Percentiles rank a stretch among this genome's conserved stretches.
These are phyloP conservation scores for Vanessa atalanta DNA, from an alignment of 1,140 invertebrate genomes.

Conservation along the genomic window DNA sequence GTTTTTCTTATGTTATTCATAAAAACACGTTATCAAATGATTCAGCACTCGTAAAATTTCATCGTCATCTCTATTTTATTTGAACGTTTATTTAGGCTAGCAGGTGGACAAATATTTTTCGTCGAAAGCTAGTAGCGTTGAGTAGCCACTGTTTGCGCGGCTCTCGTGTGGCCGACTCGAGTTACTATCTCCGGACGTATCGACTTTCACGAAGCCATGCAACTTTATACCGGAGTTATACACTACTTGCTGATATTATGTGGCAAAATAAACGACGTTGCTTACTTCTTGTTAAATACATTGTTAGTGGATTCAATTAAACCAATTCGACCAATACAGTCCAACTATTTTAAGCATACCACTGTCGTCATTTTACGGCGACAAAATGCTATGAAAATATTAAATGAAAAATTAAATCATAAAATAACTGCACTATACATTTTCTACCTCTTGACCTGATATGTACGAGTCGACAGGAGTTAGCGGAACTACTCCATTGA, in stretches of 20 bases:
- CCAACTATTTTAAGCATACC: no score
- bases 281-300: not conserved
- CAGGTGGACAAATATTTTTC: slow-evolving; percentile 11
- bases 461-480: no score
- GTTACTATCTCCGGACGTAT: slow-evolving; percentile 50
- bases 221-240: slow-evolving; percentile 9
- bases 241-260: slow-evolving; percentile 7
- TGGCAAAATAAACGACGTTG: not conserved
- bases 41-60: not conserved
- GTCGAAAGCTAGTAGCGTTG: not conserved
- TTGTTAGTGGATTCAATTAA: no score
- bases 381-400: no score
- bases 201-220: slow-evolving; percentile 54
- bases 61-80: not conserved
- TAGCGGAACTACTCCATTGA: no score
- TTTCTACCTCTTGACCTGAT: no score
- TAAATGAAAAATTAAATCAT: no score
- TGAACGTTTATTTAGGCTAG: slow-evolving; percentile 4
- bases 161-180: slow-evolving; percentile 32
- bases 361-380: no score
- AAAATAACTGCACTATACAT: no score
- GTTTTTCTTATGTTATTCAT: no score
- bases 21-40: not conserved
- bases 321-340: no score
- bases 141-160: slow-evolving; percentile 2